These are phyloP conservation scores for Psococerastis gibbosa DNA, from an alignment of 2,888 invertebrate species.

Conservation along the genomic window DNA sequence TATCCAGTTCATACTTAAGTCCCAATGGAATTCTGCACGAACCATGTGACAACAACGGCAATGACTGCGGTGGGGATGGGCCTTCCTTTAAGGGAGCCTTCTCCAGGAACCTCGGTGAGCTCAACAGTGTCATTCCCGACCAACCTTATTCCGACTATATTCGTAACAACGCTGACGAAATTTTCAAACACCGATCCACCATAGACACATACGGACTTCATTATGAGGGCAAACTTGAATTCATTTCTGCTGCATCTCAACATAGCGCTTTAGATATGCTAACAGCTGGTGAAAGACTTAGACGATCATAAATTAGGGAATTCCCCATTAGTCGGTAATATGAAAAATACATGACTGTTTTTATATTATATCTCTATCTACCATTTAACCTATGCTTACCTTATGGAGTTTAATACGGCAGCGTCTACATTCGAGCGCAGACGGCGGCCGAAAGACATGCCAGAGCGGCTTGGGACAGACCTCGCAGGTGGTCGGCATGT, in stretches of 20 bases:
- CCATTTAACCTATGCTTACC: too few species aligned
- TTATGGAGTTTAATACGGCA: constrained; percentile 5
- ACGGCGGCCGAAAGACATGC: constrained; percentile 95
- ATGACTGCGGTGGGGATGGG: background rate
- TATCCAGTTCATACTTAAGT: background rate
- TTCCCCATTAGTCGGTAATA: background rate
- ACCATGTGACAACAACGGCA: background rate
- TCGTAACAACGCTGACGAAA: background rate
- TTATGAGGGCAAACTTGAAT: background rate
- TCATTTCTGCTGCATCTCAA: background rate
- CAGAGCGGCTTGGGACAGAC: constrained; percentile 92
- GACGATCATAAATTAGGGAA: too few species aligned
- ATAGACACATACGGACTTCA: background rate
- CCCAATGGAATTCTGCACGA: background rate
- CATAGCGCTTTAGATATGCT: background rate
- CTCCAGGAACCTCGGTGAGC: background rate
- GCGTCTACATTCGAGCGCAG: constrained; percentile 93
- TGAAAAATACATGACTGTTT: too few species aligned
- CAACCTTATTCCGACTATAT: background rate
- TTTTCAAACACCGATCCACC: background rate
- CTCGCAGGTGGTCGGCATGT: constrained; percentile 97
- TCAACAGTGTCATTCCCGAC: background rate
- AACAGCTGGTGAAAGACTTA: too few species aligned
- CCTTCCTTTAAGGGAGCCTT: background rate
- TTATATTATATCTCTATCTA: too few species aligned